Percentiles rank a stretch among this genome's conserved stretches.
Conservation (phyloP, 2,113 vertebrate genomes). For the Triplophysa siluroides region DNA sequence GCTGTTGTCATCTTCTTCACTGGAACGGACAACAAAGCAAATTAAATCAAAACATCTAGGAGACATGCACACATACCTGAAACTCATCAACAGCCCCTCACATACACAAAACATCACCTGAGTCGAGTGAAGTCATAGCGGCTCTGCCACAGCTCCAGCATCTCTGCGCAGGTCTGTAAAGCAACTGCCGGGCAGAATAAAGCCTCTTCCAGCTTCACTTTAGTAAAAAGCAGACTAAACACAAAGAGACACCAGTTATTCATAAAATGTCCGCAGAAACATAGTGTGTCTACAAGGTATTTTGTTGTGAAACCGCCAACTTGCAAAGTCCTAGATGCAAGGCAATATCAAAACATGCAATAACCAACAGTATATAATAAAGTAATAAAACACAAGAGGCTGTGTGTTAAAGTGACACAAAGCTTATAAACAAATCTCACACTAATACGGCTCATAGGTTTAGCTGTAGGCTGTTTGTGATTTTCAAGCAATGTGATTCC, state of each 20-base stretch:
- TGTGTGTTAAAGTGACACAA: too few species aligned
- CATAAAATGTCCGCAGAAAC: conserved; percentile 13
- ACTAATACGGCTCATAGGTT: too few species aligned
- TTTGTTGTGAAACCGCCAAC: too few species aligned
- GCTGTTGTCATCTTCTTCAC: conserved; percentile 88
- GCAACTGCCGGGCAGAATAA: conserved; percentile 86
- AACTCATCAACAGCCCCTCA: not conserved
- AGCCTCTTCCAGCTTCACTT: conserved; percentile 88
- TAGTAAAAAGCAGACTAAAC: conserved; percentile 91
- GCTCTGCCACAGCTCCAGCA: conserved; percentile 90
- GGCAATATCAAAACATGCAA: too few species aligned
- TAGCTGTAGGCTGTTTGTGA: too few species aligned
- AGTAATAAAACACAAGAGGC: too few species aligned
- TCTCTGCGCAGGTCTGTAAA: conserved; percentile 88
- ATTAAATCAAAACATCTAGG: not conserved
- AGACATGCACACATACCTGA: not conserved
- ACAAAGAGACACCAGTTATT: conserved; percentile 38
- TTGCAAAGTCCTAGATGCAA: too few species aligned
- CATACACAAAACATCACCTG: conserved; percentile 73
- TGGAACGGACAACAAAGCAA: conserved; percentile 68
- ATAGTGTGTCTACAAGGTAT: too few species aligned
- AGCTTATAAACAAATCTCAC: too few species aligned
- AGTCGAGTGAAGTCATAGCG: conserved; percentile 80
- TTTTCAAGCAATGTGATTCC: too few species aligned
- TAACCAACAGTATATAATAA: too few species aligned